Evolutionary conservation across 2,797 vertebrate genomes (phyloP), one percentile per base, ranked within the genome.

Genomic region (Halcyon badia): DNA sequence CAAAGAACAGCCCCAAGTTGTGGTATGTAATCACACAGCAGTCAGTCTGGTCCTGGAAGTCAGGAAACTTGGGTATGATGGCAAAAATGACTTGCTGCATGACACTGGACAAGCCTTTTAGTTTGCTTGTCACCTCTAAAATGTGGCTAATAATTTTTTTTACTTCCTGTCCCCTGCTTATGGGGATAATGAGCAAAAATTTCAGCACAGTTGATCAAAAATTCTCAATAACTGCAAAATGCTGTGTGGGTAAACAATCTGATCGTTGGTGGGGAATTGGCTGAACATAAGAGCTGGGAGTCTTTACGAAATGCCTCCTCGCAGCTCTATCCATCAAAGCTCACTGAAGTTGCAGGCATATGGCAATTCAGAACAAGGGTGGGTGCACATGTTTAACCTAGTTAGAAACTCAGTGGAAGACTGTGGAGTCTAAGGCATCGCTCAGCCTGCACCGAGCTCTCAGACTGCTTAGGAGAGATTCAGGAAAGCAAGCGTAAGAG

Each of bases 331-430:
- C 80, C 62, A 79, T 81, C 73, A 91, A 81, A 86, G 51, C 87
- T 89, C 46, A 5, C 58, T 89, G 77, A 69, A 94, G 80, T 33
- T 90, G 75, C 86, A 90, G 94, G 79, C 87, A 90, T 95, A 94
- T 83, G 87, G 87, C 89, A 90, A 52, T 91, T 92, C 89, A 95
- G 88, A 91, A 83, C 66, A 91, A 81, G 84, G 89, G 62, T 85
- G 92, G 85, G 68, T 84, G 89, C 94, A 89, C 66, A 76, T 69
- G 52, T 89, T 94, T 93, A 91, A 90, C 83, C 94, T 92, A 91
- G 89, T 86, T 87, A 92, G 88, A 80, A 94, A 78, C 68, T 90
- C 88, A 3, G 26, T 69, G 93, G 75, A 93, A 93, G 66, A 69
- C 60, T 90, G 79, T 1, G 0, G 73, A 68, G 57, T 83, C 62